phyloP scores from a whole-genome alignment of 2,797 vertebrate species.

The Scolopax bukidnonensis region DNA sequence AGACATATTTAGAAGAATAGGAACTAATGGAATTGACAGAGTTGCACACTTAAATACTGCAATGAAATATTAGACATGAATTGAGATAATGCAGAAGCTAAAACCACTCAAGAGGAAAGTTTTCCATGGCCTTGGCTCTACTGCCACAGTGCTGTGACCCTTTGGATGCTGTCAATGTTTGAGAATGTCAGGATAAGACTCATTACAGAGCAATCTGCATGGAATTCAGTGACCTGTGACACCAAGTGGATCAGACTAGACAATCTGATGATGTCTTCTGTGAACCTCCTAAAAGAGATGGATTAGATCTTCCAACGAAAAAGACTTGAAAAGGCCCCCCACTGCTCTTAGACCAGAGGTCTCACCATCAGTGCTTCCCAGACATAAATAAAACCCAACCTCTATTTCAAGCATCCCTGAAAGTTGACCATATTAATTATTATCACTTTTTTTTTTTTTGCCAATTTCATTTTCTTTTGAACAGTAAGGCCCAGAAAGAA shows the following conservation, averaged over 20 bases:
- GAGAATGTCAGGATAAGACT: constrained; percentile 31
- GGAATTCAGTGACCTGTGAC: constrained; percentile 49
- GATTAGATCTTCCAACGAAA: not conserved
- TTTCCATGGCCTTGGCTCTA: not conserved
- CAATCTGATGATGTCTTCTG: constrained; percentile 37
- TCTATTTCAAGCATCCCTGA: not conserved
- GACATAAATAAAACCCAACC: not conserved
- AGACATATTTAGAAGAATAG: not conserved
- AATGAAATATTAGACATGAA: not conserved
- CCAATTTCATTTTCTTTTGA: not conserved
- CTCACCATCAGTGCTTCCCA: not conserved
- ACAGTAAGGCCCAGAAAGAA: not conserved
- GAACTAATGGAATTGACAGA: not conserved
- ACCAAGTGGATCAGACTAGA: constrained; percentile 21
- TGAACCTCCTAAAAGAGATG: not conserved
- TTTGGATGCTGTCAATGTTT: not conserved
- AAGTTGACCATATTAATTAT: not conserved
- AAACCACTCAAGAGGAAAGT: constrained; percentile 32
- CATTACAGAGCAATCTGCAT: constrained; percentile 15
- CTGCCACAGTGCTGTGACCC: not conserved
- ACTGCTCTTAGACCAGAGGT: not conserved
- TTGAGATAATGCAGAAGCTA: not conserved
- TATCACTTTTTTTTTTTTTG: too few relatives aligned
- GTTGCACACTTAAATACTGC: not conserved
- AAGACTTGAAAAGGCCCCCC: not conserved